These are phyloP conservation scores for Pollimyrus isidori DNA, from an alignment of 2,113 vertebrate genomes.

Conservation along the genomic window DNA sequence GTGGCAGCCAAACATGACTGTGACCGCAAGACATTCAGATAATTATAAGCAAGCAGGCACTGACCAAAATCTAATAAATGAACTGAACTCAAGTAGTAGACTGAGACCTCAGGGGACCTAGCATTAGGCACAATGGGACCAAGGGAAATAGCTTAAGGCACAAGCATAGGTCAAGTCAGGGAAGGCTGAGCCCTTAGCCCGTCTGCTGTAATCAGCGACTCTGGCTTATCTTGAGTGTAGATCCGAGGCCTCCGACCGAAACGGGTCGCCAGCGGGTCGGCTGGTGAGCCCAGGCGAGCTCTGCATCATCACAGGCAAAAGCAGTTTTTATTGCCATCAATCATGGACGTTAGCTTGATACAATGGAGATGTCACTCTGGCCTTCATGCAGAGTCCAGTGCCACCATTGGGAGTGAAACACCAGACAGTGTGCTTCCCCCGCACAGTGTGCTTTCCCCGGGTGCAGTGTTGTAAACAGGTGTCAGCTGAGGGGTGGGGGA, in stretches of 20 bases:
- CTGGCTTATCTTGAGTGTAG: not conserved
- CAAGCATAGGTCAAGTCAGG: not conserved
- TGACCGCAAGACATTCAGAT: not conserved
- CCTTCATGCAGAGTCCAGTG: not conserved
- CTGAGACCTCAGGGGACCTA: not conserved
- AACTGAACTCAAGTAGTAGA: not conserved
- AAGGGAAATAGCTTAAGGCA: not conserved
- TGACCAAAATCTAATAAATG: not conserved
- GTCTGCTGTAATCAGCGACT: not conserved
- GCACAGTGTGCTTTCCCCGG: not conserved
- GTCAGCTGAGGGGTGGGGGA: not conserved
- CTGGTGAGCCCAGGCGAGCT: not conserved
- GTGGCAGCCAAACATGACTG: not conserved
- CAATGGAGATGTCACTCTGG: not conserved
- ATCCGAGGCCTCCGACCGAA: not conserved
- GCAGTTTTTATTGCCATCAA: not conserved
- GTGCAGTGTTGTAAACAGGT: not conserved
- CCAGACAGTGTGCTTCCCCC: not conserved
- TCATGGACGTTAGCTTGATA: not conserved
- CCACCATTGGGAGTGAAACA: not conserved
- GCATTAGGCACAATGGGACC: not conserved
- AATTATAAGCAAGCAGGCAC: not conserved
- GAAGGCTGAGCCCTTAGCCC: not conserved
- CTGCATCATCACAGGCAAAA: not conserved
- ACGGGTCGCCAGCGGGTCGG: not conserved